phyloP scores from a whole-genome alignment of 2,113 vertebrate genomes.

The Phylloscopus whistleri region DNA sequence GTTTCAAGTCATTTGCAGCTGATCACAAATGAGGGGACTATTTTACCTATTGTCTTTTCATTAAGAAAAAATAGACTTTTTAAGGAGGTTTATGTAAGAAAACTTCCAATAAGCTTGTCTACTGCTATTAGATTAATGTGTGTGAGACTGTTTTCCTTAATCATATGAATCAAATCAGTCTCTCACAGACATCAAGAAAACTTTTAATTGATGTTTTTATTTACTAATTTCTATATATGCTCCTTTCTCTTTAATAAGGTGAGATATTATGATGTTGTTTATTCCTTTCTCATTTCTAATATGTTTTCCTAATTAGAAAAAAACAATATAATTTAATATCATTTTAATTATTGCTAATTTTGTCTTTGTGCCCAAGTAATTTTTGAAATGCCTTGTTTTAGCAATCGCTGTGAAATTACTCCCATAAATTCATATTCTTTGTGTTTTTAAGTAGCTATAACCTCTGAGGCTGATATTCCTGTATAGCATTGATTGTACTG shows the following conservation, averaged over 20 bases:
- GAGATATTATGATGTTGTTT: fast-evolving
- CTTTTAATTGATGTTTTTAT: not conserved
- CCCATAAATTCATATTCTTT: not conserved
- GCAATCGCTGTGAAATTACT: not conserved
- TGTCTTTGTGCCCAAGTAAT: not conserved
- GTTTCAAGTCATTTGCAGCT: not conserved
- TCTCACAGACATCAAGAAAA: not conserved
- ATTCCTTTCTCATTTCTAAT: not conserved
- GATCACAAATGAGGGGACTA: not conserved
- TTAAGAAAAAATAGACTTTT: not conserved
- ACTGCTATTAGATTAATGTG: not conserved
- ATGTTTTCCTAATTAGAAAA: not conserved
- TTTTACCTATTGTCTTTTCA: not conserved
- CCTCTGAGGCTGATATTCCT: not conserved
- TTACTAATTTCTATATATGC: not conserved
- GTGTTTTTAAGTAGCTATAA: not conserved
- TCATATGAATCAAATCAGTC: not conserved
- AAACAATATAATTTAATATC: not conserved
- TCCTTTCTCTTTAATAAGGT: not conserved
- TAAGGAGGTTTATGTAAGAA: not conserved
- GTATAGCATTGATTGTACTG: not conserved
- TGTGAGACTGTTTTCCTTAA: not conserved
- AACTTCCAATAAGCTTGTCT: not conserved
- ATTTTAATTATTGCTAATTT: not conserved
- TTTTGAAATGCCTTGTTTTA: not conserved